phyloP scores from a whole-genome alignment of 1,140 invertebrate species.

The Cotesia typhae region DNA sequence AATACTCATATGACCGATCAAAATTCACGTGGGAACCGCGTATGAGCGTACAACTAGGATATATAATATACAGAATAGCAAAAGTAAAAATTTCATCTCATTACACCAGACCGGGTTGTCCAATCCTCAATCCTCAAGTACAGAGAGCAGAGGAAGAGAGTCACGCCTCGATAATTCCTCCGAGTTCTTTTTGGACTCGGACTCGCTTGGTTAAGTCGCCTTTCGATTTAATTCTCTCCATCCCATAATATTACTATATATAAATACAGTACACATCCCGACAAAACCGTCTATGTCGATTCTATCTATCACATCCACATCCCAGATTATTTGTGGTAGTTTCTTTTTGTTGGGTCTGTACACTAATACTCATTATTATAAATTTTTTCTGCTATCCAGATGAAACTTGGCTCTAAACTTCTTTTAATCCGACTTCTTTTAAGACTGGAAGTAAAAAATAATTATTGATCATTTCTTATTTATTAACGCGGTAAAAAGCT shows the following conservation, averaged over 20 bases:
- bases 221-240: slow-evolving; percentile 14
- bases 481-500: too few relatives aligned
- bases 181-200: background rate
- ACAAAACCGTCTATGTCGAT: too few relatives aligned
- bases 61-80: background rate
- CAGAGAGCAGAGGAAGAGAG: slow-evolving; percentile 7
- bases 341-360: too few relatives aligned
- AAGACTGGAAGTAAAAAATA: too few relatives aligned
- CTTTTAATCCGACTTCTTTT: too few relatives aligned
- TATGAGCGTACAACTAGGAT: background rate
- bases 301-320: too few relatives aligned
- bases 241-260: background rate
- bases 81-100: slow-evolving; percentile 10
- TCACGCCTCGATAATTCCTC: slow-evolving; percentile 32
- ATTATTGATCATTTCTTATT: too few relatives aligned
- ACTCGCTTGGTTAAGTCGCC: slow-evolving; percentile 25
- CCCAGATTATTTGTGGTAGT: too few relatives aligned
- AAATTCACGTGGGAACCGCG: slow-evolving; percentile 20
- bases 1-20: background rate
- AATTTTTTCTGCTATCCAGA: too few relatives aligned
- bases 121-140: background rate
- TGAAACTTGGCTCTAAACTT: too few relatives aligned
- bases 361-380: too few relatives aligned
- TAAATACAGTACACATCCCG: too few relatives aligned
- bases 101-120: background rate